Conservation (phyloP, 2,113 vertebrate species). For the Mandrillus leucophaeus region DNA sequence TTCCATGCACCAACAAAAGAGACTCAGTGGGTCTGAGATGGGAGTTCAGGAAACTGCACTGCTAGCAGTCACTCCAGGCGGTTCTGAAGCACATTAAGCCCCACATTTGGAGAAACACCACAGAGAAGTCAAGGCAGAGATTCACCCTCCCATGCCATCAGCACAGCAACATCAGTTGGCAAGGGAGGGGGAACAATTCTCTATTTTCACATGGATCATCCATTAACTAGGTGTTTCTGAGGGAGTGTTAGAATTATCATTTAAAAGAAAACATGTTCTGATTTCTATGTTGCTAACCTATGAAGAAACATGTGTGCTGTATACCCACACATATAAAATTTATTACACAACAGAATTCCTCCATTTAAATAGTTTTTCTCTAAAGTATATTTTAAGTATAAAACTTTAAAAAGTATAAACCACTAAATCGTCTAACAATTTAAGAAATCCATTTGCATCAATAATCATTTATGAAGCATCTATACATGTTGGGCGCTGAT, state of each 20-base stretch:
- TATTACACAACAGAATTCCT: background rate
- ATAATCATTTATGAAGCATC: background rate
- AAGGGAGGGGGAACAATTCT: background rate
- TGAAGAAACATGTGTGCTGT: background rate
- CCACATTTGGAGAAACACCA: background rate
- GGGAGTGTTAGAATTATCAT: background rate
- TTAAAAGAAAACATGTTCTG: background rate
- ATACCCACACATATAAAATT: background rate
- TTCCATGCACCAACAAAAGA: background rate
- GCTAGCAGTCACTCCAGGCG: background rate
- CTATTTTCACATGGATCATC: background rate
- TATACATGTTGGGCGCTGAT: background rate
- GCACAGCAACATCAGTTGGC: background rate
- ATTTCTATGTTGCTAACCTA: background rate
- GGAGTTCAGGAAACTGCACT: background rate
- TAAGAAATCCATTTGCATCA: background rate
- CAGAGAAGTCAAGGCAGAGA: background rate
- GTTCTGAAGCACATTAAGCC: background rate
- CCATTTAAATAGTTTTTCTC: constrained; percentile 9
- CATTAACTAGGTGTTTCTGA: background rate
- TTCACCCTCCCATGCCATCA: background rate
- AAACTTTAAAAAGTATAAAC: background rate
- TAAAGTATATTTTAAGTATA: background rate
- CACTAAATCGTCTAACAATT: background rate
- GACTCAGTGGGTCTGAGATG: background rate